These are phyloP conservation scores for Euphonia xanthogaster DNA, from an alignment of 2,797 vertebrate species.

Conservation along the genomic window DNA sequence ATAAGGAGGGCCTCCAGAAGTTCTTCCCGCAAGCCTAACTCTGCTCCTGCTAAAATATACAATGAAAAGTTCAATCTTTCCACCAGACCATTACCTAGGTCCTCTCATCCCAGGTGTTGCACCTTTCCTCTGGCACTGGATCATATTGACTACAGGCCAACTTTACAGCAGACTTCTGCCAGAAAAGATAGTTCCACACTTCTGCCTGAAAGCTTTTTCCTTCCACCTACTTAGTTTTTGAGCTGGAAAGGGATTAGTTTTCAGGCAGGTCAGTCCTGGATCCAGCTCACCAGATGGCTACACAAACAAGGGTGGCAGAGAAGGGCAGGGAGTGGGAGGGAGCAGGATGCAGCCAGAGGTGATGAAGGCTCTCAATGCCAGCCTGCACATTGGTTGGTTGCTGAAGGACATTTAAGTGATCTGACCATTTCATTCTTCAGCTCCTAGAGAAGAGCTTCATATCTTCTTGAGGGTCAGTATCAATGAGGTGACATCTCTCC, in stretches of 20 bases:
- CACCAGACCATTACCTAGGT: neutral
- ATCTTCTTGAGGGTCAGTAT: neutral
- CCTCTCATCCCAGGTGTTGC: neutral
- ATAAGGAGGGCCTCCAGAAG: neutral
- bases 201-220: neutral
- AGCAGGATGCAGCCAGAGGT: neutral
- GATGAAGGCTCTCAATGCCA: neutral
- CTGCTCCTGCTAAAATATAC: neutral
- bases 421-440: neutral
- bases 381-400: neutral
- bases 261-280: neutral
- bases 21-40: neutral
- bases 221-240: neutral
- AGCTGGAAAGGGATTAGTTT: conserved; percentile 9
- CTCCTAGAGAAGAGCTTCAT: neutral
- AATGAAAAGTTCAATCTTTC: neutral
- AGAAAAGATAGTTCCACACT: neutral
- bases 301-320: neutral
- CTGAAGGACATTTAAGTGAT: neutral
- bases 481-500: neutral
- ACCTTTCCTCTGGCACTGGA: conserved; percentile 5
- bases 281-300: conserved; percentile 53
- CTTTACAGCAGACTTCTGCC: neutral
- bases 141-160: neutral
- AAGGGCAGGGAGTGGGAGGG: neutral